Conservation (phyloP, 2,797 vertebrate species). For the Alca torda region DNA sequence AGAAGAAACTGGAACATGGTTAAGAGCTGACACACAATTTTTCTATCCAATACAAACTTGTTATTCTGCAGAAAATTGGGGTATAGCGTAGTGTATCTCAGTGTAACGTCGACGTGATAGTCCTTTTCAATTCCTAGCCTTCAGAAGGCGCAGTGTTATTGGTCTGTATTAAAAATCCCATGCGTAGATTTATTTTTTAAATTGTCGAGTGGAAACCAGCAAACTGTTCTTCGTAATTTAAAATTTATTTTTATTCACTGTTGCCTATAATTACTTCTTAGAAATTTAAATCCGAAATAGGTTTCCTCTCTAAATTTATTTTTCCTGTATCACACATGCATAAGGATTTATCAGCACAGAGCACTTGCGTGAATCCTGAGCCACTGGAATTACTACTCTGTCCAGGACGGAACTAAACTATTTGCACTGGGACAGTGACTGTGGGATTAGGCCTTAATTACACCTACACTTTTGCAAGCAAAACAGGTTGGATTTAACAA, state of each 20-base stretch:
- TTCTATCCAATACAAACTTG: conserved; percentile 54
- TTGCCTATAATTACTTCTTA: neutral
- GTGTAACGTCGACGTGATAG: neutral
- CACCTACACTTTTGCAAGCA: neutral
- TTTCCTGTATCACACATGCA: neutral
- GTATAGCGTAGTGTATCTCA: neutral
- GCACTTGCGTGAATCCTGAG: neutral
- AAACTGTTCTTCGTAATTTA: conserved; percentile 6
- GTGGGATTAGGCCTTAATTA: neutral
- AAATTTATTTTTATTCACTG: neutral
- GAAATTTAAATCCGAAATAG: neutral
- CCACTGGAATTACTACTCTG: neutral
- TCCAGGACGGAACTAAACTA: neutral
- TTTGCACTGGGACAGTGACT: neutral
- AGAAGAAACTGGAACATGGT: conserved; percentile 65
- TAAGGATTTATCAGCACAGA: neutral
- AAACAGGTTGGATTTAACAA: neutral
- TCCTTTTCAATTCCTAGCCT: conserved; percentile 26
- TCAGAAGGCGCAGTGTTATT: neutral
- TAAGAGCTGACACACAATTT: conserved; percentile 36
- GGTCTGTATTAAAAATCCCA: conserved; percentile 1
- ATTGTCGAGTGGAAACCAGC: neutral
- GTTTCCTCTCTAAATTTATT: neutral
- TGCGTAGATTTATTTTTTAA: conserved; percentile 25
- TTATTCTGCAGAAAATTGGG: neutral